Base-by-base conservation (phyloP, 2,888 invertebrate genomes). In the Drosophila vallismaia region DNA sequence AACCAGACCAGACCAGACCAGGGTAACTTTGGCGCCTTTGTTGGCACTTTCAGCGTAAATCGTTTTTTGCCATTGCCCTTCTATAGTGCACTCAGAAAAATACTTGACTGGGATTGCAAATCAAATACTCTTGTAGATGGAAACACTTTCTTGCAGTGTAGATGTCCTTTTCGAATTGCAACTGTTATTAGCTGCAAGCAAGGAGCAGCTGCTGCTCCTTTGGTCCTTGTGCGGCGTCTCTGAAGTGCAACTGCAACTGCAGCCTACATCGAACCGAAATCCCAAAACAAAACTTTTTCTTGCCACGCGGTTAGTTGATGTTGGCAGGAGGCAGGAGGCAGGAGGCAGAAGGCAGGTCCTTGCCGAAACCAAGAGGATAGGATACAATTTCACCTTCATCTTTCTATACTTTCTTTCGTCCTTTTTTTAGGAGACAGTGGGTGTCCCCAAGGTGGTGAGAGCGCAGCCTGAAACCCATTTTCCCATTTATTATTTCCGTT, bases 251-350 rank as follows among this genome's bases (percentile, higher is more conserved):
- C 69, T 69, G 83, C 58, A 74, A 33, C 71, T 12, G 71, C 50
- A 62, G 70, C 70, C 87, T 81, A 71, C 76, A 77, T 62, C 63
- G 60, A 59, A 33, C 46, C 70, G 56, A 74, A 86, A 59, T 79
- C 79, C 80, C 86, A 82, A 79, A 88, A 86, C 83, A 81, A 88
- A 81, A 88, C 67, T 88, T 88, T 81, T 88, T 88, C 88, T 72
- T 82, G 71, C 80, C 76, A 79, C 74, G 74, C 79, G 79, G 88
- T 87, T 87, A 79, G 86, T 79, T 71, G 75, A 77, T 68, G 72
- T 64, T 52, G 50, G 50, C n/a, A 52, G 8, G 26, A n/a, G n/a
- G n/a, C n/a, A n/a, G n/a, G n/a, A n/a, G n/a, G n/a, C n/a, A n/a
- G n/a, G 2, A 19, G 19, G 19, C 19, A 19, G 19, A 2, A 19